Base-by-base conservation (phyloP, 2,113 vertebrate species). In the Passer montanus region DNA sequence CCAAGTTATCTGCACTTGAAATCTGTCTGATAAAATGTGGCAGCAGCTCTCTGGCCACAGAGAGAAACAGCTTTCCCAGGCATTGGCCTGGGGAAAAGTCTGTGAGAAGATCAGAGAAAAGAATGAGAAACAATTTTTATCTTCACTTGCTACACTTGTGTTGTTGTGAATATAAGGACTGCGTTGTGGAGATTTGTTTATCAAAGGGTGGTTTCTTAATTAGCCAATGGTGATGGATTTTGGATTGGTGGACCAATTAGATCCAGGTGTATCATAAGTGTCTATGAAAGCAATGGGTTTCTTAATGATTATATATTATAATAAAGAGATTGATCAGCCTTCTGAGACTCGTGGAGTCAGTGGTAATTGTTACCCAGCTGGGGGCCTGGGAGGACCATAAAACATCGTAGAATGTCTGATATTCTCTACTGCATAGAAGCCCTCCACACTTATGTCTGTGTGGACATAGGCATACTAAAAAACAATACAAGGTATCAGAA, bases 381-480 rank as follows among this genome's bases (percentile, higher is more conserved):
- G 55, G 33, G 31, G 9, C 55, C 55, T 56, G 55, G 8, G 6
- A 56, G 8, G 8, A n/a, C 33, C n/a, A 7, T 50, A n/a, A 67
- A 41, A 31, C 5, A 0, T 2, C 27, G 15, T 31, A 33, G 70
- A 43, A 7, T 1, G 4, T 37, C 17, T 13, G 27, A 6, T 59
- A 3, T 14, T 84, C 20, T 5, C 18, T 33, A 2, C 6, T 0
- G 0, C 7, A 2, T 18, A 28, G 58, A 49, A 62, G 11, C 15
- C 9, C 13, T 39, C 20, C 3, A 2, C 2, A 0, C 15, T 31
- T 68, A 6, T 0, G 4, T 31, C 58, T 47, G 15, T 53, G 31
- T 31, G 30, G 26, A 20, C 7, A 8, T 22, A 28, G 37, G 30
- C 8, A 2, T 69, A 6, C 23, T 60, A 20, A 79, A 50, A 59